phyloP scores from a whole-genome alignment of 2,797 vertebrate species.

The Ctenopoma kingsleyae region DNA sequence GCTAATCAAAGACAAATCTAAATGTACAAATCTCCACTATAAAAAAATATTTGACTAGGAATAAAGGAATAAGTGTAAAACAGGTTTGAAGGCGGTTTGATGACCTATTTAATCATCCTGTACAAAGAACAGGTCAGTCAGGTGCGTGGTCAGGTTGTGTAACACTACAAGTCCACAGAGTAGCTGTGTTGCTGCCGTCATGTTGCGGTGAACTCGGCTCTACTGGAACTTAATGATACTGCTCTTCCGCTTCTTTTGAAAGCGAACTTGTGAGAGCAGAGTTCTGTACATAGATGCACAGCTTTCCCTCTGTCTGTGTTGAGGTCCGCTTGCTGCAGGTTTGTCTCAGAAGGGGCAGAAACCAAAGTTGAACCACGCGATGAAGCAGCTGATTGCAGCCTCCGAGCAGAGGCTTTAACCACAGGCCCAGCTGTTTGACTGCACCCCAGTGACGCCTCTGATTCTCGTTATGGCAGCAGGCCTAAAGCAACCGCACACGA shows the following conservation, averaged over 20 bases:
- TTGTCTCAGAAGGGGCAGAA: slow-evolving; percentile 42
- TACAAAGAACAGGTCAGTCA: slow-evolving; percentile 19
- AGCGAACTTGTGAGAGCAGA: slow-evolving; percentile 5
- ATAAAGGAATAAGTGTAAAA: neutral
- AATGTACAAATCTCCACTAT: neutral
- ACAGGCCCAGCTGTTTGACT: slow-evolving; percentile 65
- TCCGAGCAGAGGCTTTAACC: slow-evolving; percentile 43
- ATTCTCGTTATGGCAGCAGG: slow-evolving; percentile 52
- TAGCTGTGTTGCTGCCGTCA: slow-evolving; percentile 16
- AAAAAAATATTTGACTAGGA: neutral
- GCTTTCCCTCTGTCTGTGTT: slow-evolving; percentile 2
- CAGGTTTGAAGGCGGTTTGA: no score
- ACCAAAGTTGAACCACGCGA: slow-evolving; percentile 41
- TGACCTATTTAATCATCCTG: neutral
- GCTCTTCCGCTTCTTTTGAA: slow-evolving; percentile 23
- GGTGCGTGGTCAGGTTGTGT: slow-evolving; percentile 18
- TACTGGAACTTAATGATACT: slow-evolving; percentile 12
- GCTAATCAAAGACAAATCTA: no score
- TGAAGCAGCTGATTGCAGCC: slow-evolving; percentile 64
- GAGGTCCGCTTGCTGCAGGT: neutral
- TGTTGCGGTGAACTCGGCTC: neutral
- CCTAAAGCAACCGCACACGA: slow-evolving; percentile 60
- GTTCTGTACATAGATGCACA: neutral
- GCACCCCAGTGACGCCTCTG: slow-evolving; percentile 46
- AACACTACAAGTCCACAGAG: slow-evolving; percentile 7